Percentiles rank a stretch among this genome's conserved stretches.
Conservation (phyloP, 2,113 vertebrate genomes). For the Eubucco bourcierii region DNA sequence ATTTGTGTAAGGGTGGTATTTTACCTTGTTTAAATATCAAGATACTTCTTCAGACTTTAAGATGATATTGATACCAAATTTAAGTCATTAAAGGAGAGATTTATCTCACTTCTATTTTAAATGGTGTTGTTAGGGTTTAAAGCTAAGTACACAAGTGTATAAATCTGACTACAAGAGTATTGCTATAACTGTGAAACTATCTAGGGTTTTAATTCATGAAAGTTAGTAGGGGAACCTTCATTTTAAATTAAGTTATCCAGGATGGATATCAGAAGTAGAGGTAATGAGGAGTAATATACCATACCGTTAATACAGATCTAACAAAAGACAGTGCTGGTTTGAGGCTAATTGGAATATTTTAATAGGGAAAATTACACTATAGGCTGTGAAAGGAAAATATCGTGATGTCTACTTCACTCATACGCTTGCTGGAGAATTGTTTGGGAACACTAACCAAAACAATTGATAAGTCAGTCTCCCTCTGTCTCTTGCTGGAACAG, state of each 20-base stretch:
- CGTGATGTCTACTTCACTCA: no score
- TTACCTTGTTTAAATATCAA: constrained; percentile 12
- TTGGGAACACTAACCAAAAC: no score
- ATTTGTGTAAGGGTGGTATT: neutral
- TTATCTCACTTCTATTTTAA: neutral
- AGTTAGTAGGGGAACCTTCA: neutral
- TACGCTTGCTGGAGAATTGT: no score
- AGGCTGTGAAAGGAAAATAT: no score
- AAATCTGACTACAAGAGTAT: no score
- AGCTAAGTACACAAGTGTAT: neutral
- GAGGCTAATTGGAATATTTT: no score
- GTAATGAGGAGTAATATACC: neutral
- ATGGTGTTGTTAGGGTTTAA: neutral
- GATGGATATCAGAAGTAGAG: neutral
- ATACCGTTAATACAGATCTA: neutral
- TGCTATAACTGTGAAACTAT: neutral
- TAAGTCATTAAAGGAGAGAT: neutral
- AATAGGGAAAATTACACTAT: no score
- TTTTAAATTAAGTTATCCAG: neutral
- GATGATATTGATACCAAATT: neutral
- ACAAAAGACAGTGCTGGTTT: neutral
- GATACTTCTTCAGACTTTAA: neutral
- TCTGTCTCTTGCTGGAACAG: no score
- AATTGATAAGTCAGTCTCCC: no score
- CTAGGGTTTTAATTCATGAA: constrained; percentile 1